Percentiles rank a stretch among this genome's conserved stretches.
Conservation (phyloP, 2,113 vertebrate species). For the Ciconia boyciana region DNA sequence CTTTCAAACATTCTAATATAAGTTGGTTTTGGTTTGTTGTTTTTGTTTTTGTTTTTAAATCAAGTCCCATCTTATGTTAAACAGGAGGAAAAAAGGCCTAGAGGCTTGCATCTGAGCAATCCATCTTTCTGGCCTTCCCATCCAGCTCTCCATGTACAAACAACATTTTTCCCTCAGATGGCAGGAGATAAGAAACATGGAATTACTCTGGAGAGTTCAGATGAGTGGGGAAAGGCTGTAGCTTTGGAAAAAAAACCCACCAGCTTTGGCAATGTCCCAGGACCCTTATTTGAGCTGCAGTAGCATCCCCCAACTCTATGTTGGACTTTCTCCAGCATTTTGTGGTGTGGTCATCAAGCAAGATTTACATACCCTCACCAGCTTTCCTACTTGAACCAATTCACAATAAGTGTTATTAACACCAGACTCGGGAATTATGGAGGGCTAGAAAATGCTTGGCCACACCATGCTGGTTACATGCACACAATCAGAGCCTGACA, state of each 20-base stretch:
- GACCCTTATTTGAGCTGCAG: neutral
- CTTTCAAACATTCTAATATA: neutral
- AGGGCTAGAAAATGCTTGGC: neutral
- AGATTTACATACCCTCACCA: neutral
- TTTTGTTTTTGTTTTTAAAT: neutral
- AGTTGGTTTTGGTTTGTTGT: neutral
- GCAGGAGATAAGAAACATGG: neutral
- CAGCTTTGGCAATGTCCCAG: neutral
- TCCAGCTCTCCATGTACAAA: neutral
- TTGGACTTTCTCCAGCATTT: neutral
- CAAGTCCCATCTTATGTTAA: neutral
- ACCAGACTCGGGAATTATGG: neutral
- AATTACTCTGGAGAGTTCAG: neutral
- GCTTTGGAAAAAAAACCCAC: neutral
- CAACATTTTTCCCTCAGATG: neutral
- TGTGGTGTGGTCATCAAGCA: neutral
- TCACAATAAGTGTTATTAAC: neutral
- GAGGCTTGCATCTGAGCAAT: neutral
- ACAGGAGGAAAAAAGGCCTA: neutral
- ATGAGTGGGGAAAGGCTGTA: neutral
- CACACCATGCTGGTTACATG: neutral
- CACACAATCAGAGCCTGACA: neutral
- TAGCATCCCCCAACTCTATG: neutral
- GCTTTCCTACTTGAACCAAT: neutral
- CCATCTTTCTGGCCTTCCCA: neutral